These are phyloP conservation scores for Nineta flava DNA, from an alignment of 2,888 invertebrate genomes.

Conservation along the genomic window DNA sequence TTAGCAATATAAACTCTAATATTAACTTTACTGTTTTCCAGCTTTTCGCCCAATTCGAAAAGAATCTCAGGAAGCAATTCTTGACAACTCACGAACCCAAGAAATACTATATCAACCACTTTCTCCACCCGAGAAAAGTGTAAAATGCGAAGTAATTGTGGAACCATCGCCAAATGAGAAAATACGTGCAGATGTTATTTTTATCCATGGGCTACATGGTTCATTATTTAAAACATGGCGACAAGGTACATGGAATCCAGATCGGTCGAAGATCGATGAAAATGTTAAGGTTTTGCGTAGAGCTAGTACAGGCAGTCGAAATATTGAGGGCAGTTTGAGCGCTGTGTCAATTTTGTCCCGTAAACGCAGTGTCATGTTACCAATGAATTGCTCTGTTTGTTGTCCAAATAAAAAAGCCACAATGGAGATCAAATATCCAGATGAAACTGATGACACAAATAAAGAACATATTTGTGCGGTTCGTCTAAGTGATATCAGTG, in stretches of 20 bases:
- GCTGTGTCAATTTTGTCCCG: not conserved
- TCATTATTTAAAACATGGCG: slow-evolving; percentile 71
- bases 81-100: slow-evolving; percentile 5
- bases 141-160: slow-evolving; percentile 24
- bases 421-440: not conserved
- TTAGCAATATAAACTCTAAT: not conserved
- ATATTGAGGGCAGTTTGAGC: not conserved
- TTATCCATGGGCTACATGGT: slow-evolving; percentile 68
- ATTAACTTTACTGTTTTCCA: too few relatives aligned
- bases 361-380: not conserved
- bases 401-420: not conserved
- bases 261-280: not conserved
- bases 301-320: not conserved
- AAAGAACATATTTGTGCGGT: not conserved
- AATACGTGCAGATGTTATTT: slow-evolving; percentile 49
- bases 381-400: slow-evolving; percentile 1
- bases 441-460: not conserved
- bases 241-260: slow-evolving; percentile 49
- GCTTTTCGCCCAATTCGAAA: not conserved
- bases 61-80: not conserved
- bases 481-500: not conserved
- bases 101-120: slow-evolving; percentile 6
- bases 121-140: slow-evolving; percentile 20
- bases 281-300: not conserved
- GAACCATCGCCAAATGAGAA: slow-evolving; percentile 18